These are phyloP conservation scores for Pygoscelis antarcticus DNA, from an alignment of 2,113 vertebrate genomes.

Conservation along the genomic window DNA sequence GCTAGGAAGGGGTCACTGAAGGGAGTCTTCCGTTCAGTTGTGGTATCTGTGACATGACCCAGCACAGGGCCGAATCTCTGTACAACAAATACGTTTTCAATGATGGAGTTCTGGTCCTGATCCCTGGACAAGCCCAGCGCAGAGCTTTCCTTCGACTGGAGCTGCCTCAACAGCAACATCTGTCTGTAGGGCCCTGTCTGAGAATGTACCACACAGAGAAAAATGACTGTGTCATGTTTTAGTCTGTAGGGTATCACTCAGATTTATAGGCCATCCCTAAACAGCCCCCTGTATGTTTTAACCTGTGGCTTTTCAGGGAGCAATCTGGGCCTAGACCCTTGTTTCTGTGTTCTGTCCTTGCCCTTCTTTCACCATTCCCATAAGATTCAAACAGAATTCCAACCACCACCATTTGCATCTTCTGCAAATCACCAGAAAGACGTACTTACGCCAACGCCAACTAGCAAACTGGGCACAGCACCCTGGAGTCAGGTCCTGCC, in stretches of 20 bases:
- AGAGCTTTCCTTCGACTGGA: background rate
- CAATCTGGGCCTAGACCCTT: background rate
- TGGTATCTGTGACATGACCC: background rate
- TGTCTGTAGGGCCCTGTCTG: background rate
- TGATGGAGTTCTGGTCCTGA: background rate
- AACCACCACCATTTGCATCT: background rate
- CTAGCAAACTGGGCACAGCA: background rate
- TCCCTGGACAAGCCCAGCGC: background rate
- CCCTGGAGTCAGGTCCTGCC: background rate
- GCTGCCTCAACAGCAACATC: background rate
- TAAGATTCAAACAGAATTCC: background rate
- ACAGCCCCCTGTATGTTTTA: background rate
- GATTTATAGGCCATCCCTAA: background rate
- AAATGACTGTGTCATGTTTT: background rate
- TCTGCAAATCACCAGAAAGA: background rate
- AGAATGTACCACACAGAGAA: background rate
- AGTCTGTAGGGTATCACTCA: background rate
- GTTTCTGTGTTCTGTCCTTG: background rate
- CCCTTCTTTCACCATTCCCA: background rate
- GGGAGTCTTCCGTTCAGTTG: background rate
- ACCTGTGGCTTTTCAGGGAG: background rate
- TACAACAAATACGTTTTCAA: background rate
- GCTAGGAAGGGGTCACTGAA: background rate
- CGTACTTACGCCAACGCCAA: accelerated
- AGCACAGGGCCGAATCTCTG: accelerated